Base-by-base conservation (phyloP, 1,140 invertebrate genomes). In the Drusus annulatus region DNA sequence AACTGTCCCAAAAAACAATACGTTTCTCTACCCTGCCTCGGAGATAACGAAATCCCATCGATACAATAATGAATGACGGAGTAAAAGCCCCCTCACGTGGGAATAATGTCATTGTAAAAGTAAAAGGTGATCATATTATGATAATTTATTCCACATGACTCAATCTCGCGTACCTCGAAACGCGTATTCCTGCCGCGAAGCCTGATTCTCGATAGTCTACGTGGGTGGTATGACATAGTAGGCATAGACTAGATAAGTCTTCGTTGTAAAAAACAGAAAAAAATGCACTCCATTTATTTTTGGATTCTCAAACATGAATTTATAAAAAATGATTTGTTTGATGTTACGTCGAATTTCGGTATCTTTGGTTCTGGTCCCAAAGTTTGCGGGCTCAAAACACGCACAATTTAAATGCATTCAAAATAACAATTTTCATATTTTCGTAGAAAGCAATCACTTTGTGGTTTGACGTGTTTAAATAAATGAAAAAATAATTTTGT, bases 81-180 rank as follows among this genome's bases (percentile, higher is more conserved):
- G 36, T 13, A 45, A 45, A 45, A 45, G 13, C 19, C 19, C 54
- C 19, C 19, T 56, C 4, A 63, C 60, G 60, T 63, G 60, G 23
- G 60, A 63, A 63, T 23, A 21, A 28, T 63, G 60, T 63, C 60
- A 63, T 63, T 63, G 60, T 63, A 21, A 28, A 23, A 63, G 60
- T 28, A 63, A 63, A 63, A 63, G 23, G 19, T 63, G 23, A 63
- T 28, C 60, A 28, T 16, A 45, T 45, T 45, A 63, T 63, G 60
- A 8, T 63, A 63, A 63, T 63, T 21, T 28, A 63, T 56, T 17
- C 54, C 17, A 56, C 16, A 56, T 56, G 17, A 1, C 54, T 56
- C 54, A 56, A 56, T 56, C 19, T 56, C n/a, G n/a, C n/a, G 19
- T 56, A 17, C n/a, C 1, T 10, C n/a, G 52, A 4, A 19, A 17